Base-by-base conservation (phyloP, 1,140 invertebrate species). In the Pogonomyrmex barbatus region DNA sequence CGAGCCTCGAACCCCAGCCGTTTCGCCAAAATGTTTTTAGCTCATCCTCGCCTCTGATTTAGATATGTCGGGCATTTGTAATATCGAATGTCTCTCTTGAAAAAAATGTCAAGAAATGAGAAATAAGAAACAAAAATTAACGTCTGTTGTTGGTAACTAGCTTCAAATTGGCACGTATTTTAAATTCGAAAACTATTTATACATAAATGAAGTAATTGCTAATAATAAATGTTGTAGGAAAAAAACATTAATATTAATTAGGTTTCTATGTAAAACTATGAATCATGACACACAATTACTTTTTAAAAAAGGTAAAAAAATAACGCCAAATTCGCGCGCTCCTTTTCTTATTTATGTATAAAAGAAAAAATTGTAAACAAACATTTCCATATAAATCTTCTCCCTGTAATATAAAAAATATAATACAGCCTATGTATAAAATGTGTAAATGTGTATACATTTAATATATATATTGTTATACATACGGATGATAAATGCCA, bases 21-120 rank as follows among this genome's bases (percentile, higher is more conserved):
- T 83, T 65, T 36, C 78, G 50, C 71, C 42, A 83, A 60, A 82
- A 83, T 62, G 6, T 83, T 83, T 73, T 75, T 83, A 75, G 50
- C 52, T 75, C 52, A 12, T 60, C 50, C 14, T 60, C 56, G 68
- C 56, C 17, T 39, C 17, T 47, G 79, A 83, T 83, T 60, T 83
- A 75, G 54, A 83, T 47, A 60, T 4, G 50, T 54, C 42, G 39
- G 8, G 17, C 30, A 8, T 65, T 78, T 78, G 17, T 68, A 78
- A 47, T n/a, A 36, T 17, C n/a, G 12, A 2, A 83, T 6, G 12
- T 24, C 2, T 50, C n/a, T 14, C 8, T 12, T 0, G 24, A 68
- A 50, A 65, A 42, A 50, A 45, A 82, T 47, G n/a, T 5, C 5
- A n/a, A 36, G 10, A 6, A 58, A 24, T 6, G 42, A 58, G 24